Evolutionary conservation across 2,113 vertebrate genomes (phyloP).

Genomic region (Oncorhynchus mykiss): DNA sequence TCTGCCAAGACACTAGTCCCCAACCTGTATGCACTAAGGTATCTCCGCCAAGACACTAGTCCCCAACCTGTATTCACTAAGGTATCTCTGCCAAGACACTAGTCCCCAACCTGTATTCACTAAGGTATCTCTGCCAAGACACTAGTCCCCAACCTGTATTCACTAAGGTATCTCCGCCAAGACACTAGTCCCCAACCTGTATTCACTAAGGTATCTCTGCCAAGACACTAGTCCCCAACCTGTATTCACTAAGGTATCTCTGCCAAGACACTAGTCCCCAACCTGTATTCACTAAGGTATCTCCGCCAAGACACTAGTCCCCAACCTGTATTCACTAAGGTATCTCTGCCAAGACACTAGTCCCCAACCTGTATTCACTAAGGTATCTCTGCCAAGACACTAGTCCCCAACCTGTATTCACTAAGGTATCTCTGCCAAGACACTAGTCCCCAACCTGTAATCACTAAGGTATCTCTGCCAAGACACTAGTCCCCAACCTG

Average conservation of each 20-base stretch:
- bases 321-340: too few species aligned
- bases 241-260: neutral
- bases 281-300: too few species aligned
- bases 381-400: neutral
- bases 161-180: neutral
- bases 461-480: conserved; percentile 27
- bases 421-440: neutral
- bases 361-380: neutral
- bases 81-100: too few species aligned
- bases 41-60: neutral
- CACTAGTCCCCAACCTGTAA: too few species aligned
- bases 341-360: neutral
- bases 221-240: neutral
- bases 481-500: neutral
- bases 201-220: neutral
- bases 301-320: too few species aligned
- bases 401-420: too few species aligned
- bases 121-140: neutral
- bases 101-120: conserved; percentile 18
- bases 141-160: too few species aligned
- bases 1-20: too few species aligned
- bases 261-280: neutral
- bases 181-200: too few species aligned
- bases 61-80: too few species aligned
- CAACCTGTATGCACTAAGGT: neutral